Base-by-base conservation (phyloP, 2,797 vertebrate species). In the Aplochiton taeniatus region DNA sequence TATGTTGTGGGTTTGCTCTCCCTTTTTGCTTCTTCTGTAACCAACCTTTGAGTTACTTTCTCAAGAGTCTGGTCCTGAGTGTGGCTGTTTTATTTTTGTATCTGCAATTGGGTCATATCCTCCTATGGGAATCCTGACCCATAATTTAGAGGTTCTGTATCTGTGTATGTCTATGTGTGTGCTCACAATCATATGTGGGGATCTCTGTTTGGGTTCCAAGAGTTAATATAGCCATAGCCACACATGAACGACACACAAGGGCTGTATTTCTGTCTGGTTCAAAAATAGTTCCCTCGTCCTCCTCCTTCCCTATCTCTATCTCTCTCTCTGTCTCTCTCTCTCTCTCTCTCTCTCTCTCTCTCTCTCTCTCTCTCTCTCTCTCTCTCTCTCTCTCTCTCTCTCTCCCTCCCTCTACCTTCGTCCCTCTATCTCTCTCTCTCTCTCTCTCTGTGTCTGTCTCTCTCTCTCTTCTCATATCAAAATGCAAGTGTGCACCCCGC, bases 141-240 rank as follows among this genome's bases (percentile, higher is more conserved):
- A 31, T 31, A 6, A 6, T 31, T 31, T 6, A 31, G n/a, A 59
- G 19, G 54, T 31, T 31, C 31, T 31, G 31, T 31, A 31, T 31
- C 2, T 31, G 6, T 31, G 6, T 31, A 31, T 31, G 6, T 31
- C 3, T 31, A 31, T 31, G 6, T 31, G 31, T 31, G 31, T 31
- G 6, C 6, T 31, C 31, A 31, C 16, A 69, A 68, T 68, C 59
- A 13, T n/a, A 68, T 63, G 43, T 42, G 16, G 19, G 10, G 7
- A 14, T 9, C 4, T 61, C 41, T 67, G 68, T 65, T 44, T 65
- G 54, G 51, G 42, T 44, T 48, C 70, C 71, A 77, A 81, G 65
- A 75, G 87, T 85, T 92, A 91, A 87, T 89, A 88, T 87, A 92
- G 87, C 84, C 74, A 6, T 8, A 78, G 73, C 67, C 87, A 82